Evolutionary conservation across 2,113 vertebrate genomes (phyloP).

Genomic region (Xenopus tropicalis): UCB_Xtro_10.0 CM004451.2:33973001-33973500

Average conservation of each 20-base stretch:
- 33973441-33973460: conserved; percentile 53
- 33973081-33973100: conserved; percentile 45
- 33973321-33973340: conserved; percentile 21
- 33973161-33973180: no score
- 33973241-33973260: no score
- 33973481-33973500: conserved; percentile 45
- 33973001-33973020: conserved; percentile 42
- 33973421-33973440: conserved; percentile 44
- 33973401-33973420: conserved; percentile 19
- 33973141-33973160: no score
- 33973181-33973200: no score
- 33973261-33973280: no score
- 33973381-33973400: conserved; percentile 51
- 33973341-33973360: conserved; percentile 36
- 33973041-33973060: conserved; percentile 48
- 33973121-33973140: neutral
- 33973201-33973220: no score
- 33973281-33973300: neutral
- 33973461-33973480: conserved; percentile 53
- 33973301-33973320: conserved; percentile 18
- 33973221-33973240: no score
- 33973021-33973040: conserved; percentile 51
- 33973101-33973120: conserved; percentile 32
- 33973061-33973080: conserved; percentile 39
- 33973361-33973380: conserved; percentile 49